phyloP scores from a whole-genome alignment of 2,113 vertebrate species.

The Tachycineta bicolor region DNA sequence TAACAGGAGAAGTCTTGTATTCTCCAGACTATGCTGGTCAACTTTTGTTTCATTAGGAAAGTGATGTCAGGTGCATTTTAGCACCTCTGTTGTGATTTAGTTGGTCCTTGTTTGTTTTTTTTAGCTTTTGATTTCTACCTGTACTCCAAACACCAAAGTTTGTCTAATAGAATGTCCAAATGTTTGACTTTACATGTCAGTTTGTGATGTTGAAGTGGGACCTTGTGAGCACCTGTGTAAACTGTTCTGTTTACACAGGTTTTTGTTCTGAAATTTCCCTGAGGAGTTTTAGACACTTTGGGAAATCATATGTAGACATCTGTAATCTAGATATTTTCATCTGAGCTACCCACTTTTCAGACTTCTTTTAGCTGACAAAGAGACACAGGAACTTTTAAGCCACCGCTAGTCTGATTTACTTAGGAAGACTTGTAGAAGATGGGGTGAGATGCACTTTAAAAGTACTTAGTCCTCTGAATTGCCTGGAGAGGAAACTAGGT shows the following conservation, averaged over 20 bases:
- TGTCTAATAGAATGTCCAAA: neutral
- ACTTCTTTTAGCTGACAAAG: neutral
- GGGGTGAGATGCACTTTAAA: neutral
- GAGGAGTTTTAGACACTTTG: neutral
- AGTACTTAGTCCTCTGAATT: neutral
- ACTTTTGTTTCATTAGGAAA: neutral
- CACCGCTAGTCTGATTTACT: neutral
- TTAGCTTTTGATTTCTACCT: neutral
- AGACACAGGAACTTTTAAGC: neutral
- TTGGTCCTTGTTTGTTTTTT: neutral
- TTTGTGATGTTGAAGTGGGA: neutral
- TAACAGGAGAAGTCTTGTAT: neutral
- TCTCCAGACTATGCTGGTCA: neutral
- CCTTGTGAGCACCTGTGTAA: neutral
- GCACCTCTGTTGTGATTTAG: neutral
- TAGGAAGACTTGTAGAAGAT: neutral
- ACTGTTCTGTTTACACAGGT: neutral
- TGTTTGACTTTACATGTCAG: neutral
- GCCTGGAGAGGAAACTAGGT: neutral
- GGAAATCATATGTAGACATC: neutral
- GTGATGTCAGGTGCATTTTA: neutral
- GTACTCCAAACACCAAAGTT: neutral
- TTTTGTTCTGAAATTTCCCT: neutral
- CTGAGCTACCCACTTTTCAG: neutral
- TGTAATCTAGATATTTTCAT: neutral